phyloP scores from a whole-genome alignment of 2,113 vertebrate species.

The Elephas maximus region DNA sequence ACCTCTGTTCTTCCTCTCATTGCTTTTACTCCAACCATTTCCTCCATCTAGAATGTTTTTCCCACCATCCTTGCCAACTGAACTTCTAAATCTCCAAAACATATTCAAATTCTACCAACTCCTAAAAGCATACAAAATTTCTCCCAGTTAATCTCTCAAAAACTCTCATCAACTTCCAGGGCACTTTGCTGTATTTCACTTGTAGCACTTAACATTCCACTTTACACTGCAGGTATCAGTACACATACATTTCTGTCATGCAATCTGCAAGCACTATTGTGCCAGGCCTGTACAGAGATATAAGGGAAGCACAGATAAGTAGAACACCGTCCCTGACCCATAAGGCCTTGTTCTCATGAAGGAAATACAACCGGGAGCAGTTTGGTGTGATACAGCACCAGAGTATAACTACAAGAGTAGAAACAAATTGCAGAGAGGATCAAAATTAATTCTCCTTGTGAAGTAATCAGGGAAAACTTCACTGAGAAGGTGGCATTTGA shows the following conservation, averaged over 20 bases:
- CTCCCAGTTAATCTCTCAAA: conserved; percentile 24
- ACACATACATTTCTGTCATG: background rate
- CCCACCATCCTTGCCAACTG: background rate
- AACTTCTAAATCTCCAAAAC: conserved; percentile 21
- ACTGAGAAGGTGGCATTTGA: conserved; percentile 20
- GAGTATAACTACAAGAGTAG: background rate
- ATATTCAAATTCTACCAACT: conserved; percentile 42
- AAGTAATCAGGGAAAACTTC: conserved; percentile 7
- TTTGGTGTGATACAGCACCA: background rate
- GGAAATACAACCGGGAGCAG: background rate
- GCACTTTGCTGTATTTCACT: conserved; percentile 14
- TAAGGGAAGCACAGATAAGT: background rate
- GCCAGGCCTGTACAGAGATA: background rate
- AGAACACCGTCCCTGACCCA: background rate
- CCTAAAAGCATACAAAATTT: conserved; percentile 27
- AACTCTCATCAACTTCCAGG: conserved; percentile 13
- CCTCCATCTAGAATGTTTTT: conserved; percentile 17
- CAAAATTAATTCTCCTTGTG: conserved; percentile 51
- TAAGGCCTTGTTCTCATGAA: conserved; percentile 9
- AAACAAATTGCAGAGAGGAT: conserved; percentile 46
- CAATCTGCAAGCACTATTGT: conserved; percentile 41
- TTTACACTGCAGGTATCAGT: background rate
- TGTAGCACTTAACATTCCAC: background rate
- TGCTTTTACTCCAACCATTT: conserved; percentile 12
- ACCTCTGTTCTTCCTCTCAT: background rate